Evolutionary conservation across 2,888 invertebrate species (phyloP), one percentile per base, ranked within the genome.

Genomic region (Drosophila putrida): DNA sequence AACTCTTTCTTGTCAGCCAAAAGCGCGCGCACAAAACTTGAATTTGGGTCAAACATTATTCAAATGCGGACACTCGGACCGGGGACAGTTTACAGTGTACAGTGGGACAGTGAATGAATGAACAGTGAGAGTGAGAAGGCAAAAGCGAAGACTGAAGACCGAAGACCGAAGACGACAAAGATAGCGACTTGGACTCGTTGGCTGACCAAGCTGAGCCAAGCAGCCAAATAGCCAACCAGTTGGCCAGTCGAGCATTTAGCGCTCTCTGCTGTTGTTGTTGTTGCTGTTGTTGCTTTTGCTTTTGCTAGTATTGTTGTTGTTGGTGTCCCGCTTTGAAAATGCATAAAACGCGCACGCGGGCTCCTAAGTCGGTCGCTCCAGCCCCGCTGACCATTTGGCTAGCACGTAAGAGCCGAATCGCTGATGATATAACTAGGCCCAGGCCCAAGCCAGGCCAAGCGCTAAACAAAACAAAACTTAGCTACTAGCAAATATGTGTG

Each of bases 301-400:
- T n/a, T n/a, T n/a, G n/a, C n/a, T n/a, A n/a, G n/a, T n/a, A n/a
- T n/a, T 61, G 57, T 9, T 70, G 69, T 43, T 67, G 72, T 58
- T 75, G 63, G 49, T 74, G 78, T 75, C 71, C 71, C 82, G 82
- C 80, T 80, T 78, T 76, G 70, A 86, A 86, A 84, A 83, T 84
- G 83, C 83, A 84, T 86, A 86, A 86, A 86, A 81, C 83, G 87
- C 83, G 81, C 78, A 71, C 74, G 80, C 78, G 72, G 79, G 43
- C 86, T 80, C 78, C 82, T 82, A 82, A 82, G 82, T 82, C 82
- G 82, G 85, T 84, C 78, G 78, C 80, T 82, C 86, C 86, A 86
- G 83, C 75, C 83, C 74, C 82, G 86, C 78, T 83, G 83, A 86
- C 83, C 83, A 86, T 83, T 84, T 86, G 83, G 83, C 83, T 85